A percentile compares a stretch with the other conserved stretches of the same genome.
Evolutionary conservation across 2,797 vertebrate genomes (phyloP).

Genomic region (Gorsachius magnificus): DNA sequence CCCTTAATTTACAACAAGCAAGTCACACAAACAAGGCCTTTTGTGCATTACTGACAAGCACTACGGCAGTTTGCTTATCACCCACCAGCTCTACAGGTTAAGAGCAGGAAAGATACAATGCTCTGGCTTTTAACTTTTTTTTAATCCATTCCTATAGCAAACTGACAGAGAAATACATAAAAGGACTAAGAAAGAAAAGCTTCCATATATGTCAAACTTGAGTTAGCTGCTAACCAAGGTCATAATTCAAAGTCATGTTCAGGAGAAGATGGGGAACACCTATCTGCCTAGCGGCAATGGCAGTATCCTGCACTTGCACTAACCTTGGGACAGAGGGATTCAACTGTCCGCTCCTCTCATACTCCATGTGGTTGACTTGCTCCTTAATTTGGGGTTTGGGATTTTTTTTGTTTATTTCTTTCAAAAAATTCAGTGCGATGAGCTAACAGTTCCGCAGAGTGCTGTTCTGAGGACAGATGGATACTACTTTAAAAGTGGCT

Average conservation of each 20-base stretch:
- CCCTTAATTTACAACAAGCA: not conserved
- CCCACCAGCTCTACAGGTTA: not conserved
- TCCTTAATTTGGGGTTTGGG: not conserved
- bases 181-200: not conserved
- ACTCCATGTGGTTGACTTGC: accelerated
- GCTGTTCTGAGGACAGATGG: not conserved
- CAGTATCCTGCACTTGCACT: not conserved
- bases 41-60: not conserved
- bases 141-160: not conserved
- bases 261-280: not conserved
- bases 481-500: not conserved
- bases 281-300: no score
- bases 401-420: not conserved
- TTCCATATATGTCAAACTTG: not conserved
- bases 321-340: not conserved
- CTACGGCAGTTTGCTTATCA: not conserved
- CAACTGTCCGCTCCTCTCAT: not conserved
- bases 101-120: not conserved
- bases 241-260: not conserved
- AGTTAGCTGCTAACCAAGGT: not conserved
- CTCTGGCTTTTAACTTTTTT: not conserved
- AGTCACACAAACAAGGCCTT: not conserved
- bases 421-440: not conserved
- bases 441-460: not conserved
- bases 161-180: not conserved